Evolutionary conservation across 2,113 vertebrate genomes (phyloP), one percentile per base, ranked within the genome.

Genomic region (Hydrolagus affinis): DNA sequence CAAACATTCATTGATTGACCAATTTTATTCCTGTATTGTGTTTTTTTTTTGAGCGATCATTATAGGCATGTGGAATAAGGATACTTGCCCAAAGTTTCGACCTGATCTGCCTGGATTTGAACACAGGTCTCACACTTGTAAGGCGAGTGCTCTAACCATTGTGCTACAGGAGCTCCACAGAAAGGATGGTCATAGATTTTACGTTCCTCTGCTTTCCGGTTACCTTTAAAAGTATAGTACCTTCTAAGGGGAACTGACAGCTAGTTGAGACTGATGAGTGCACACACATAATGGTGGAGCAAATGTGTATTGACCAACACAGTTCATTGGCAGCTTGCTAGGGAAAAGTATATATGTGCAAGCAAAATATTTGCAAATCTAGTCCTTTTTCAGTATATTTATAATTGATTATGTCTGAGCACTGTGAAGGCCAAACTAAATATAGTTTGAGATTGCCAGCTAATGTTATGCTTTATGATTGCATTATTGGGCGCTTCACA

Each of bases 401-500:
- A 83, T 62, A 83, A 83, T 66, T 60, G 66, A 83, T 30, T 32
- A 66, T 62, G 66, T 83, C 11, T 60, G 60, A 83, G 73, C 28
- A 68, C 15, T 28, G 10, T 62, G 66, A 21, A 28, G 64, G 78
- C 62, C 78, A 83, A 83, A 83, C 21, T 25, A 83, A 83, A 68
- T 62, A 83, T 28, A 15, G 78, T 28, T 83, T 15, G 62, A 83
- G 62, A 25, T 83, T 83, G 78, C 78, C 78, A 83, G 62, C 78
- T 83, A 83, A 32, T 66, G 77, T 60, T 25, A 23, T 87, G 87
- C 89, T 90, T 89, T 21, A 87, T 88, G 87, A 88, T 89, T 86
- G 89, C 87, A 80, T 85, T 83, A 88, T 89, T 62, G 88, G 93
- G 91, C 91, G 90, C 87, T 88, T 88, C 90, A 92, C 94, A 95